phyloP scores from a whole-genome alignment of 2,113 vertebrate genomes.

The Hemichromis elongatus region DNA sequence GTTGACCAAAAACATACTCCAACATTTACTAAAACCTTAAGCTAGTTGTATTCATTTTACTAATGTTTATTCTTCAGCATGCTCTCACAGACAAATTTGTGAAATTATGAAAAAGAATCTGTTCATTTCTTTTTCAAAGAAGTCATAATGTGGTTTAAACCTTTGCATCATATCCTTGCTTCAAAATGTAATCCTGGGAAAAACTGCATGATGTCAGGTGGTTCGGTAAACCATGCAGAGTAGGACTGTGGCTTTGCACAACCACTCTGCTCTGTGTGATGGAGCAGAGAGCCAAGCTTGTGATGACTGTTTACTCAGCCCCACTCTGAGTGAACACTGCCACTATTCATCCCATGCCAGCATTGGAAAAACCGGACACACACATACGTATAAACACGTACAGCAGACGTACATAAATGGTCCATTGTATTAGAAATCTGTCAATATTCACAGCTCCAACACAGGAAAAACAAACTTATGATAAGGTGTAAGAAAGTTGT shows the following conservation, averaged over 20 bases:
- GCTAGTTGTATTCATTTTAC: not conserved
- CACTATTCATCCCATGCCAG: conserved; percentile 46
- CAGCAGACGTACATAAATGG: not conserved
- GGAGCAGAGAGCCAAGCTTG: not conserved
- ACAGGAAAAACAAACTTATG: not conserved
- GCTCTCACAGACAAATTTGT: not conserved
- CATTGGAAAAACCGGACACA: conserved; percentile 14
- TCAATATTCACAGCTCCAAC: not conserved
- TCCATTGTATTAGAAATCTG: not conserved
- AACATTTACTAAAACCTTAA: not conserved
- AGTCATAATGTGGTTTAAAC: not conserved
- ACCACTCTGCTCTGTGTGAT: not conserved
- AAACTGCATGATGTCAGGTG: not conserved
- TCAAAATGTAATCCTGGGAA: not conserved
- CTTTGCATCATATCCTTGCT: not conserved
- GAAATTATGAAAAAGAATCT: not conserved
- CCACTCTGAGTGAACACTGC: conserved; percentile 44
- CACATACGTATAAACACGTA: not conserved
- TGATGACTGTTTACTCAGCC: conserved; percentile 56
- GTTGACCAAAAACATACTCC: not conserved
- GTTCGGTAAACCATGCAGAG: not conserved
- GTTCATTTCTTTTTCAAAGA: not conserved
- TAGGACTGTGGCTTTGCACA: not conserved
- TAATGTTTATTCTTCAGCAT: not conserved
- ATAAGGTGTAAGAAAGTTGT: accelerated